Percentiles rank a stretch among this genome's conserved stretches.
Evolutionary conservation across 2,113 vertebrate genomes (phyloP).

Genomic region (Forbesichthys papilliferus): DNA sequence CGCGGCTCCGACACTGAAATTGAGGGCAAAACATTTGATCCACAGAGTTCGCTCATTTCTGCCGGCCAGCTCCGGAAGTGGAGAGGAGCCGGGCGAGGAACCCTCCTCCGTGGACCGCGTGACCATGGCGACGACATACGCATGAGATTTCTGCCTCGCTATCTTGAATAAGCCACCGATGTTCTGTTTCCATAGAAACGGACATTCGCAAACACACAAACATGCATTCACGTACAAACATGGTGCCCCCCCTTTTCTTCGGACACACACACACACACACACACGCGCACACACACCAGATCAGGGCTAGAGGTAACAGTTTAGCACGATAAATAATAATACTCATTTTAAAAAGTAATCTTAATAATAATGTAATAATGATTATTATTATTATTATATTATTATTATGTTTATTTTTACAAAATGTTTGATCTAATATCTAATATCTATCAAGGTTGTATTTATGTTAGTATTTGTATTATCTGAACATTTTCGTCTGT

Average conservation of each 20-base stretch:
- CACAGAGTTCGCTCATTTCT: conserved; percentile 17
- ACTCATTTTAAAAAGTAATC: no score
- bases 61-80: conserved; percentile 11
- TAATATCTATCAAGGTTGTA: no score
- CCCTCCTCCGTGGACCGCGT: no score
- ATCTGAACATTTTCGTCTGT: no score
- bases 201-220: conserved; percentile 1
- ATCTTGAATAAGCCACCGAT: conserved; percentile 18
- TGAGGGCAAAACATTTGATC: conserved; percentile 56
- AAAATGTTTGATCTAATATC: no score
- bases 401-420: no score
- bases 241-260: no score
- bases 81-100: not conserved
- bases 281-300: not conserved
- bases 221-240: not conserved
- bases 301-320: not conserved
- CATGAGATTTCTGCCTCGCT: not conserved
- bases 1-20: conserved; percentile 35
- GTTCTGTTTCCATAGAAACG: conserved; percentile 48
- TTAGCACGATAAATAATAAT: not conserved
- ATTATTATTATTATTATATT: no score
- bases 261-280: not conserved
- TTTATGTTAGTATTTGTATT: no score
- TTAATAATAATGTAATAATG: no score
- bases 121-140: no score